Evolutionary conservation across 1,140 invertebrate species (phyloP), one percentile per base, ranked within the genome.

Genomic region (Lucilia sericata): DNA sequence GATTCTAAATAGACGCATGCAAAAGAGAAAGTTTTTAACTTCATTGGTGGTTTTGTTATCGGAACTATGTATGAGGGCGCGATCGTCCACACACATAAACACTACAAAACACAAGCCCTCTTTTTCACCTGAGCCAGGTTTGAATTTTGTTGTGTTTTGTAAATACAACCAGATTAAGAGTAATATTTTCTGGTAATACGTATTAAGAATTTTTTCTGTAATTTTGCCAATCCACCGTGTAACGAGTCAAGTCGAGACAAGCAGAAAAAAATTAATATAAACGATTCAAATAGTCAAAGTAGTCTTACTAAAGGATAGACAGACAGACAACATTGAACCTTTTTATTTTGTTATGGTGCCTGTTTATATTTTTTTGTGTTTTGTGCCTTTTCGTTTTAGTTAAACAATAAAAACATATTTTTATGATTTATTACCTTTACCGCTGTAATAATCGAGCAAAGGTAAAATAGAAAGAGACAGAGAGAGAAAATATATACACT

Each of bases 11-110:
- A 21, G 25, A 74, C 74, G 42, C 51, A 74, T 65, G 82, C 25
- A 87, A 89, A 89, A 89, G 88, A 89, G 88, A 89, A 89, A 89
- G 88, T 89, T 89, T 85, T 86, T 21, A 21, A 74, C 78, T 84
- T 85, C 86, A 85, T 84, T 86, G 86, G 88, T 89, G 88, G 88
- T 89, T 89, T 89, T 89, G 88, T 88, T 89, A 89, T 89, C 88
- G 88, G 87, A 88, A 87, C 86, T 76, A 83, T 84, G 87, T 76
- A 83, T 84, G 87, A 88, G 86, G 88, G 88, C 88, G 88, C 88
- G 88, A 89, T 89, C 87, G 70, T 80, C 9, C 65, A 70, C 65
- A 70, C 65, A 70, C 4, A 70, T 10, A 19, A 70, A 70, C n/a
- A 17, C 21, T 21, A 9, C 17, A 10, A 74, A 82, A 82, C 76